Evolutionary conservation across 2,113 vertebrate genomes (phyloP).

Genomic region (Percopsis transmontana): DNA sequence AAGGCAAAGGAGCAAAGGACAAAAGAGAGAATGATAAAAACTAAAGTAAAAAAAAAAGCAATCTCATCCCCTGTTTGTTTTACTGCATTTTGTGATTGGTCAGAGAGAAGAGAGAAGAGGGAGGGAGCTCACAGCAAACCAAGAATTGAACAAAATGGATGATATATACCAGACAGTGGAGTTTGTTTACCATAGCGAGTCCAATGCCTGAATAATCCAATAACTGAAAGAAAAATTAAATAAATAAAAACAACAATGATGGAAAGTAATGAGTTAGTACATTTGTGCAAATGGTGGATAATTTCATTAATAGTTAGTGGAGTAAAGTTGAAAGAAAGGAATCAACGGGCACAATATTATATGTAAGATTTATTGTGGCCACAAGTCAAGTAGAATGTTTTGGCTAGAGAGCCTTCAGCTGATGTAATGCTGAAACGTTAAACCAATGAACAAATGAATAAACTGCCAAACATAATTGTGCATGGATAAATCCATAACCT

Average conservation of each 20-base stretch:
- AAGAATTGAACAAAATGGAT: constrained; percentile 91
- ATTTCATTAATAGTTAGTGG: constrained; percentile 88
- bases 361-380: no score
- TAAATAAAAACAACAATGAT: constrained; percentile 80
- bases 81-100: constrained; percentile 56
- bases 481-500: neutral
- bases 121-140: constrained; percentile 89
- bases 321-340: constrained; percentile 19
- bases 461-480: neutral
- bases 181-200: constrained; percentile 97
- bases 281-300: constrained; percentile 81
- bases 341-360: no score
- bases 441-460: neutral
- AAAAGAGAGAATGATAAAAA: constrained; percentile 72
- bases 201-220: constrained; percentile 97
- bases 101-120: constrained; percentile 66
- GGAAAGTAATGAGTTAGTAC: constrained; percentile 74
- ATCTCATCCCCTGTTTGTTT: constrained; percentile 46
- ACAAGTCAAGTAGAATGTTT: no score
- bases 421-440: neutral
- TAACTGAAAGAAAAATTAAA: constrained; percentile 63
- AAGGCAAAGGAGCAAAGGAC: constrained; percentile 18
- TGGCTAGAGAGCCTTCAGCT: no score
- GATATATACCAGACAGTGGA: constrained; percentile 99
- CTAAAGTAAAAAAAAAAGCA: constrained; percentile 47